phyloP scores from a whole-genome alignment of 2,888 invertebrate species.

The Torymus texanus region DNA sequence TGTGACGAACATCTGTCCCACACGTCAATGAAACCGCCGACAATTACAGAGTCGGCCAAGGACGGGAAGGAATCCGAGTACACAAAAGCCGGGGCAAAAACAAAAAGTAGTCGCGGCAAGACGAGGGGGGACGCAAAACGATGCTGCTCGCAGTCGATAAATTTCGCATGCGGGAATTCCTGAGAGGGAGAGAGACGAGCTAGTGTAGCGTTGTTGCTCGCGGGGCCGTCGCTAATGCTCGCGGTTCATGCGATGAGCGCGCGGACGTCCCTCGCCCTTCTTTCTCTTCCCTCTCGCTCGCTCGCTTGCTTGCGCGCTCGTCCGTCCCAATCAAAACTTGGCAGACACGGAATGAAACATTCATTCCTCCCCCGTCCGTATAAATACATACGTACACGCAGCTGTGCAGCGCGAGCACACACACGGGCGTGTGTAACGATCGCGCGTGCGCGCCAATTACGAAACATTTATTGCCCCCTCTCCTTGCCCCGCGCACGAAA shows the following conservation, averaged over 20 bases:
- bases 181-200: neutral
- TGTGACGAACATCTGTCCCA: neutral
- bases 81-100: no score
- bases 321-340: constrained; percentile 68
- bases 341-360: constrained; percentile 64
- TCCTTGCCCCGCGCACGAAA: constrained; percentile 44
- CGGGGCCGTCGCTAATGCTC: constrained; percentile 27
- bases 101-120: no score
- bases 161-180: constrained; percentile 41
- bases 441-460: constrained; percentile 60
- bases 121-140: no score
- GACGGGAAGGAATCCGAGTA: no score
- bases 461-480: constrained; percentile 60
- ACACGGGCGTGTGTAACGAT: neutral
- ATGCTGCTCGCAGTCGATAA: constrained; percentile 26
- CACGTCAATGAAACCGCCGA: no score
- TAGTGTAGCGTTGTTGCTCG: no score
- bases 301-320: constrained; percentile 13
- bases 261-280: neutral
- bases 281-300: neutral
- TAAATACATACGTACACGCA: constrained; percentile 9
- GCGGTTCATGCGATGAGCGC: constrained; percentile 37
- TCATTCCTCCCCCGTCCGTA: constrained; percentile 54
- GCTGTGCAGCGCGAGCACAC: constrained; percentile 13
- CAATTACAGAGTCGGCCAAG: no score